These are phyloP conservation scores for Slavum lentiscoides DNA, from an alignment of 2,888 invertebrate genomes.

Conservation along the genomic window DNA sequence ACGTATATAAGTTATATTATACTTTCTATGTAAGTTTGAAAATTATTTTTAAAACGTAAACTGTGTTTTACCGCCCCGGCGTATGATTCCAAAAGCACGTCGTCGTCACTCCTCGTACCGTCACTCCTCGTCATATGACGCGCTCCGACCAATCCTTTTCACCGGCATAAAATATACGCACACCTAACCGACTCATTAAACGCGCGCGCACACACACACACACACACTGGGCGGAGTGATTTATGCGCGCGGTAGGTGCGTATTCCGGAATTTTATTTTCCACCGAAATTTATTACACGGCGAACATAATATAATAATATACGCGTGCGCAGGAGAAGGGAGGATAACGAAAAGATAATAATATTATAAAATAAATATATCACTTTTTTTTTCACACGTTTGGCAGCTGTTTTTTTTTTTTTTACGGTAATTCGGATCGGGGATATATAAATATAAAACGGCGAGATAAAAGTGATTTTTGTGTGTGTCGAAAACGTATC, in stretches of 20 bases:
- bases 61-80: conserved; percentile 17
- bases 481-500: background rate
- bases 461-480: too few relatives aligned
- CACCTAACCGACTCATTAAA: conserved; percentile 40
- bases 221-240: conserved; percentile 12
- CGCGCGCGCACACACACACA: background rate
- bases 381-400: background rate
- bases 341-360: background rate
- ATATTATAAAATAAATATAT: background rate
- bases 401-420: background rate
- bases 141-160: too few relatives aligned
- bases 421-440: background rate
- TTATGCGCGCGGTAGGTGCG: conserved; percentile 6
- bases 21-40: conserved; percentile 14
- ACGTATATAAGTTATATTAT: conserved; percentile 20
- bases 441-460: too few relatives aligned
- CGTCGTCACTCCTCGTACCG: too few relatives aligned
- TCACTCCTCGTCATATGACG: too few relatives aligned
- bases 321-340: too few relatives aligned
- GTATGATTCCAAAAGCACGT: too few relatives aligned
- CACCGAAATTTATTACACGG: conserved; percentile 2
- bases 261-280: conserved; percentile 30
- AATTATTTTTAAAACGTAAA: conserved; percentile 44
- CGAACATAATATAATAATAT: background rate
- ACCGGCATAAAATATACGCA: background rate